Percentiles rank a stretch among this genome's conserved stretches.
These are phyloP conservation scores for Allacma fusca DNA, from an alignment of 2,888 invertebrate species.

Conservation along the genomic window DNA sequence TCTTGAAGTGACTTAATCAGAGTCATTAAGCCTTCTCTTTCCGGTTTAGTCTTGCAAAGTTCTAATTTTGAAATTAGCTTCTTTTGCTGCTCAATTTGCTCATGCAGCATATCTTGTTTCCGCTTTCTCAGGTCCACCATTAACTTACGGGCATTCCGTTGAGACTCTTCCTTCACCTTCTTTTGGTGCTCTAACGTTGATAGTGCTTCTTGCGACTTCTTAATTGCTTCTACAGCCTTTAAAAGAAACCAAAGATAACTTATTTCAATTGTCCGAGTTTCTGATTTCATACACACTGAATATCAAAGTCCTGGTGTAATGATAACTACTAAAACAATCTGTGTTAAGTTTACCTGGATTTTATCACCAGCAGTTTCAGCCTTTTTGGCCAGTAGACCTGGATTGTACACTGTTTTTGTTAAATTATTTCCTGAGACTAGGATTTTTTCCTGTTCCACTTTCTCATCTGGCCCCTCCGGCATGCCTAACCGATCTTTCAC, in stretches of 20 bases:
- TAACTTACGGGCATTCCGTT: constrained; percentile 76
- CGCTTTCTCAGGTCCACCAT: constrained; percentile 83
- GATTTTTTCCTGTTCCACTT: constrained; percentile 58
- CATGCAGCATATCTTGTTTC: constrained; percentile 85
- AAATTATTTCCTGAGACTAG: constrained; percentile 64
- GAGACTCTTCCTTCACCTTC: constrained; percentile 77
- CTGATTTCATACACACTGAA: too few relatives aligned
- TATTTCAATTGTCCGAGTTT: too few relatives aligned
- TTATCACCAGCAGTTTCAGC: constrained; percentile 62
- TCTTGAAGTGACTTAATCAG: constrained; percentile 85
- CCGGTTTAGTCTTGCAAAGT: constrained; percentile 69
- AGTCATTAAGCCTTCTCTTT: constrained; percentile 76
- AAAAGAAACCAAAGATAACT: too few relatives aligned
- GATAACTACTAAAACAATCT: background rate
- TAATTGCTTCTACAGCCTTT: constrained; percentile 66
- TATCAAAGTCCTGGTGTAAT: background rate
- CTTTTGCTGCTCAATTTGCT: constrained; percentile 87
- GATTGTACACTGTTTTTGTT: constrained; percentile 68
- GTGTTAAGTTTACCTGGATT: constrained; percentile 50
- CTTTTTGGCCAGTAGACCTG: constrained; percentile 64
- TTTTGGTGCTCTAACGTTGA: constrained; percentile 75
- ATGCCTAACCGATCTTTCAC: constrained; percentile 57
- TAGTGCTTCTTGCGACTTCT: constrained; percentile 66
- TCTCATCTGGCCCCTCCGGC: constrained; percentile 53
- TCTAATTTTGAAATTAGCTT: constrained; percentile 83